These are phyloP conservation scores for Rhincodon typus DNA, from an alignment of 2,797 vertebrate genomes.

Conservation along the genomic window DNA sequence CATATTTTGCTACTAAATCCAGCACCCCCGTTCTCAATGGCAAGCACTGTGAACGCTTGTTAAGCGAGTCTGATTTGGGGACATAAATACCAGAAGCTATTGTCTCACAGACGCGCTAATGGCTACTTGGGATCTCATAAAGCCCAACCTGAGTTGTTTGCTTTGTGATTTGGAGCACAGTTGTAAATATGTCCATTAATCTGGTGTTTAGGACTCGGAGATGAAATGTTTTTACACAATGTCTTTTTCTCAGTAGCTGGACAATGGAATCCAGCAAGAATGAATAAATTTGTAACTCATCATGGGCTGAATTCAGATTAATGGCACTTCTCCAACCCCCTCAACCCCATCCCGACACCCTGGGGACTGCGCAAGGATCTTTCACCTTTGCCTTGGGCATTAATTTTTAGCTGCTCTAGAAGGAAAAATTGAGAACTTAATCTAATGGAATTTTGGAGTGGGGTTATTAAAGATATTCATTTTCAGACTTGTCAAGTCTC, in stretches of 20 bases:
- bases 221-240: background rate
- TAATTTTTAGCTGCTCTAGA: background rate
- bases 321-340: background rate
- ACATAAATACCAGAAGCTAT: background rate
- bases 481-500: slow-evolving; percentile 16
- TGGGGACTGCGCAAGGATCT: background rate
- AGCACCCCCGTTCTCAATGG: background rate
- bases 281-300: background rate
- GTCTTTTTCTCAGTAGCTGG: background rate
- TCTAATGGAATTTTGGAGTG: background rate
- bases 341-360: background rate
- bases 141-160: background rate
- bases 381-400: background rate
- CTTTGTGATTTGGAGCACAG: background rate
- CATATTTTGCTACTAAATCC: no score
- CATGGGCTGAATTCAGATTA: background rate
- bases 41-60: background rate
- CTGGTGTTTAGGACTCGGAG: background rate
- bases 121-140: background rate
- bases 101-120: background rate
- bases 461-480: slow-evolving; percentile 32
- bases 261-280: background rate
- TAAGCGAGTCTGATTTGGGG: background rate
- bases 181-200: background rate
- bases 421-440: background rate